Conservation (phyloP, 2,888 invertebrate genomes). For the Metalampra italica region DNA sequence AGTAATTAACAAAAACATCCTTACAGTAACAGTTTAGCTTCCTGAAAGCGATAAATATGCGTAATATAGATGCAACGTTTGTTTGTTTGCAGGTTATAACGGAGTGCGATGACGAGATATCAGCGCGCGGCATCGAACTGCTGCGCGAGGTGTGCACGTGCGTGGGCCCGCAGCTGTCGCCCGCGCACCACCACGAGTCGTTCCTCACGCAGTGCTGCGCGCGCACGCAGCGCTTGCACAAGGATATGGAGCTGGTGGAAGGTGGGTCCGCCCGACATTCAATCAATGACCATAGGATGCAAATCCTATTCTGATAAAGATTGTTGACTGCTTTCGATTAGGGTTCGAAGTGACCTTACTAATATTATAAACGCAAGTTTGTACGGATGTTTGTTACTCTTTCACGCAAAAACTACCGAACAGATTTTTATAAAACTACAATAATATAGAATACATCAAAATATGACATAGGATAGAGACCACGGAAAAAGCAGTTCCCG, state of each 20-base stretch:
- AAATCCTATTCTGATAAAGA: neutral
- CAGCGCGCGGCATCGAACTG: conserved; percentile 93
- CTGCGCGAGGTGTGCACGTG: conserved; percentile 96
- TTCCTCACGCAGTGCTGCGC: conserved; percentile 96
- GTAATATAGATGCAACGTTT: too few relatives aligned
- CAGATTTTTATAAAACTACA: too few relatives aligned
- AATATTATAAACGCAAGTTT: too few relatives aligned
- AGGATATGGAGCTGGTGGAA: conserved; percentile 82
- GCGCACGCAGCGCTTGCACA: conserved; percentile 90
- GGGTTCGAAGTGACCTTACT: too few relatives aligned
- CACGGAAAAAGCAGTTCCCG: too few relatives aligned
- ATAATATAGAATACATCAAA: too few relatives aligned
- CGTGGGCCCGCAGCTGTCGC: conserved; percentile 90
- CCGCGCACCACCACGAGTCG: conserved; percentile 92
- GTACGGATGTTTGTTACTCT: too few relatives aligned
- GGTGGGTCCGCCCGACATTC: conserved; percentile 34
- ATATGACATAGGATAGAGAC: too few relatives aligned
- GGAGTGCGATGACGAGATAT: conserved; percentile 94
- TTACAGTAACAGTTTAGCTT: too few relatives aligned
- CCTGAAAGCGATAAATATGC: too few relatives aligned
- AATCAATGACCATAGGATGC: neutral
- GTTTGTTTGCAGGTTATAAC: conserved; percentile 84
- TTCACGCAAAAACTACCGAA: too few relatives aligned
- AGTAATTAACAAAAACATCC: too few relatives aligned
- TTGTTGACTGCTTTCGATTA: neutral